Evolutionary conservation across 2,797 vertebrate genomes (phyloP).

Genomic region (Aldrovandia affinis): DNA sequence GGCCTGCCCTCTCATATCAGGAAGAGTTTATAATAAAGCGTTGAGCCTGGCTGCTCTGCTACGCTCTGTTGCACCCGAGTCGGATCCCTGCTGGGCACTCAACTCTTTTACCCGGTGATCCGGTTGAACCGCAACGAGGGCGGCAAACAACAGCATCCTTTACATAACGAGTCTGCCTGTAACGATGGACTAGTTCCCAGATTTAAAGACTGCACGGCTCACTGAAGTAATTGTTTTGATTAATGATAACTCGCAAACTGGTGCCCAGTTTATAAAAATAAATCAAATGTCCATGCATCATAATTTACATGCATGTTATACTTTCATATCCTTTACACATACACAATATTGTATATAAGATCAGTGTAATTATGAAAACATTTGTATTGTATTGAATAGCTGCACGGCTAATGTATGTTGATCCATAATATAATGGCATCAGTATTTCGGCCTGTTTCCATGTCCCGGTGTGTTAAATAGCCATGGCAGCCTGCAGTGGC

Average conservation of each 20-base stretch:
- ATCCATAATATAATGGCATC: not conserved
- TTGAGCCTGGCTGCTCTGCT: not conserved
- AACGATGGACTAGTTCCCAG: not conserved
- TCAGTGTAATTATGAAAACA: not conserved
- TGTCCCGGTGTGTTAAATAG: not conserved
- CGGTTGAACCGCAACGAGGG: not conserved
- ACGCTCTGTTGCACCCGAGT: not conserved
- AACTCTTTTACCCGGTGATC: not conserved
- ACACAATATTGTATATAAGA: not conserved
- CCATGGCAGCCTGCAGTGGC: not conserved
- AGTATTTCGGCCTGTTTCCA: not conserved
- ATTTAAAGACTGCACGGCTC: not conserved
- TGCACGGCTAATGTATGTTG: not conserved
- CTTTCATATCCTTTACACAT: not conserved
- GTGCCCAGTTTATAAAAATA: not conserved
- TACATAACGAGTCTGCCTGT: not conserved
- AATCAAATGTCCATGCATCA: not conserved
- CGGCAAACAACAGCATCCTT: not conserved
- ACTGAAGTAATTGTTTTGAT: conserved; percentile 10
- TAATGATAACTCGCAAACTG: not conserved
- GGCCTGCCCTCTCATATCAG: not conserved
- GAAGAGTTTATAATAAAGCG: not conserved
- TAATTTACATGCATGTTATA: not conserved
- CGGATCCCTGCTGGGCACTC: not conserved
- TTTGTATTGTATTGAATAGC: not conserved